These are phyloP conservation scores for Chloebia gouldiae DNA, from an alignment of 2,113 vertebrate species.

Conservation along the genomic window DNA sequence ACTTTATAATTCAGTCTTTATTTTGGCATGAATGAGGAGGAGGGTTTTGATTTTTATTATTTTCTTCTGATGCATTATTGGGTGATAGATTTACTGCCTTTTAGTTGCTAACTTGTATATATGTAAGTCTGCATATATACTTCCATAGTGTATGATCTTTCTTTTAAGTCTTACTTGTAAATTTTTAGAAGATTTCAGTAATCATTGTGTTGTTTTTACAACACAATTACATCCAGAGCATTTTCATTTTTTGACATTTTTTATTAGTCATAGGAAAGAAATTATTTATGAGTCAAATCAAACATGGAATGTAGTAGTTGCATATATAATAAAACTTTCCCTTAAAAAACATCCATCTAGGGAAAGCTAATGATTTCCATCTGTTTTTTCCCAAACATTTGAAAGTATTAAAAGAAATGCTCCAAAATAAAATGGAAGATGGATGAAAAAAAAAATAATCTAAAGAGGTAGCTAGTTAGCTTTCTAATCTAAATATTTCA, in stretches of 20 bases:
- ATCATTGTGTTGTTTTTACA: not conserved
- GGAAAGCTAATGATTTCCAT: not conserved
- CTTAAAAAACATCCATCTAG: not conserved
- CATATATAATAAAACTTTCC: not conserved
- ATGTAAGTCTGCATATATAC: not conserved
- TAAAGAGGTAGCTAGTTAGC: not conserved
- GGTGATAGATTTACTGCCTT: not conserved
- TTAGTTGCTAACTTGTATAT: not conserved
- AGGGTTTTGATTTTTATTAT: not conserved
- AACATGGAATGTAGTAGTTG: not conserved
- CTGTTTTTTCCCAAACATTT: not conserved
- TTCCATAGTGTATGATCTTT: not conserved
- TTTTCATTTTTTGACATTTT: not conserved
- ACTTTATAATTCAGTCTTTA: not conserved
- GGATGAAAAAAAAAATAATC: accelerated
- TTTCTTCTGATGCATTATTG: not conserved
- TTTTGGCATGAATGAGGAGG: not conserved
- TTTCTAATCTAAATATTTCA: not conserved
- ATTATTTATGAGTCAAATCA: not conserved
- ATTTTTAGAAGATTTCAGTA: not conserved
- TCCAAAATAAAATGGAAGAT: not conserved
- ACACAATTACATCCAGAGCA: not conserved
- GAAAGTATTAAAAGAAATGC: not conserved
- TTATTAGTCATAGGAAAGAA: not conserved
- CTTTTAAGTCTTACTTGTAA: not conserved